Conservation (phyloP, 2,113 vertebrate genomes). For the Herpetotheres cachinnans region DNA sequence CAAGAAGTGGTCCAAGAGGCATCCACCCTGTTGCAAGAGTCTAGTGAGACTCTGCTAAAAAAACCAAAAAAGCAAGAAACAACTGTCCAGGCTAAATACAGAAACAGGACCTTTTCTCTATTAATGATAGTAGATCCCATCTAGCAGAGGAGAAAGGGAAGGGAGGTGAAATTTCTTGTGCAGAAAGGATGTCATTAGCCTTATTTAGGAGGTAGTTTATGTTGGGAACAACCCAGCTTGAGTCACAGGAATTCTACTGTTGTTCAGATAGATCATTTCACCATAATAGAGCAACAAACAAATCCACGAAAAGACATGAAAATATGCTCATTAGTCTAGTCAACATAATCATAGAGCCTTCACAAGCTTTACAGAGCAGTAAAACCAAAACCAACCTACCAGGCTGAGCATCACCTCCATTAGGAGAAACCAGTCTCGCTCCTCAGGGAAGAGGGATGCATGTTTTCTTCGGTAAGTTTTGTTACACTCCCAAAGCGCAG, state of each 20-base stretch:
- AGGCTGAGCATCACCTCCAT: constrained; percentile 78
- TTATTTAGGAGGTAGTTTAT: neutral
- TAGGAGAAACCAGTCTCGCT: neutral
- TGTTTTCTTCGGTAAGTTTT: neutral
- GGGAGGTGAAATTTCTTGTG: neutral
- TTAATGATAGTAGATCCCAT: neutral
- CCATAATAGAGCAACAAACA: neutral
- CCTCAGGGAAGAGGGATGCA: neutral
- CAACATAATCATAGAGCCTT: neutral
- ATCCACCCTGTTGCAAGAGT: neutral
- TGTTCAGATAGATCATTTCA: neutral
- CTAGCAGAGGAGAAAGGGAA: neutral
- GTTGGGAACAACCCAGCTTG: neutral
- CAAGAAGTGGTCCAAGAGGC: neutral
- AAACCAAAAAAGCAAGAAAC: neutral
- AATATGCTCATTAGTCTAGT: neutral
- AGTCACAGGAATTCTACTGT: neutral
- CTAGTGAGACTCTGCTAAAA: neutral
- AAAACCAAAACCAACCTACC: constrained; percentile 35
- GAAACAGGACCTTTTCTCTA: neutral
- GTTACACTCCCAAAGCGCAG: neutral
- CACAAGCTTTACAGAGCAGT: neutral
- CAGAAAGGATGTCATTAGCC: neutral
- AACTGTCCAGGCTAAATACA: neutral
- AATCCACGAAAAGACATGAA: neutral